These are phyloP conservation scores for Agelaius phoeniceus DNA, from an alignment of 2,113 vertebrate genomes.

Conservation along the genomic window DNA sequence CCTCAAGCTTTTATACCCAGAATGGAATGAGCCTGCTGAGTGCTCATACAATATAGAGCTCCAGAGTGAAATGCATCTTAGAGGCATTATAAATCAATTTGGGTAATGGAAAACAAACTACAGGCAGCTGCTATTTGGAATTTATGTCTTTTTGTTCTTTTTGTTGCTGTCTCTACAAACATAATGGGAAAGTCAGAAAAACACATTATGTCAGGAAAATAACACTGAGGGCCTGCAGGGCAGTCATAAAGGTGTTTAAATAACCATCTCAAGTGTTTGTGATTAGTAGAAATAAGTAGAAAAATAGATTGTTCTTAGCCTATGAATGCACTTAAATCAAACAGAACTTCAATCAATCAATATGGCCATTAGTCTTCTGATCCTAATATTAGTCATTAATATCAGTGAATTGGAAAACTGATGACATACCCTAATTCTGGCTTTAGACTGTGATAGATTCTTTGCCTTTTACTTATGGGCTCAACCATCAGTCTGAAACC, in stretches of 20 bases:
- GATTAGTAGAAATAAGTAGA: background rate
- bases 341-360: background rate
- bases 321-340: background rate
- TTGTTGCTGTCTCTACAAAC: background rate
- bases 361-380: background rate
- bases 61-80: slow-evolving; percentile 5
- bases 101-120: slow-evolving; percentile 22
- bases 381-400: background rate
- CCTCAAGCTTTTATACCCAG: background rate
- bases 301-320: background rate
- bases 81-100: slow-evolving; percentile 43
- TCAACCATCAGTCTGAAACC: background rate
- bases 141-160: slow-evolving; percentile 8
- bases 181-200: background rate
- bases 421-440: background rate
- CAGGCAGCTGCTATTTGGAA: background rate
- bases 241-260: slow-evolving; percentile 16
- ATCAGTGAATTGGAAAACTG: background rate
- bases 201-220: background rate
- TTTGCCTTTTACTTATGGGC: background rate
- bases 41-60: background rate
- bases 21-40: background rate
- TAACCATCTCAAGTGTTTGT: background rate
- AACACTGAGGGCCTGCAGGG: background rate
- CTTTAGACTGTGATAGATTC: background rate